A percentile compares a stretch with the other conserved stretches of the same genome.
These are phyloP conservation scores for Melanargia galathea DNA, from an alignment of 2,888 invertebrate genomes.

Conservation along the genomic window DNA sequence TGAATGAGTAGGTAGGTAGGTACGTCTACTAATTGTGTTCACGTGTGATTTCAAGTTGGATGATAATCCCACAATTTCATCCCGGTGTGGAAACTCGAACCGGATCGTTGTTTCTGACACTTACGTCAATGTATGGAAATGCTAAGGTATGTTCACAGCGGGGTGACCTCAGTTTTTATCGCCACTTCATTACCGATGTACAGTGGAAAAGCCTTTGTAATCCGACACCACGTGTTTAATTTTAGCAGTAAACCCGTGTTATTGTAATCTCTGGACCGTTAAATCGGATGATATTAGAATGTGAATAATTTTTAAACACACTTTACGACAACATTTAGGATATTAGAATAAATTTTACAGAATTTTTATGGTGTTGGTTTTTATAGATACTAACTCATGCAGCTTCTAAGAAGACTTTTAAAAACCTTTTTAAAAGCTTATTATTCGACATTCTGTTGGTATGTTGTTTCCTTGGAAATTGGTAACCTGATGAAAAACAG, in stretches of 20 bases:
- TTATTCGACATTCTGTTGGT: too few relatives aligned
- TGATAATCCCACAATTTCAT: slow-evolving; percentile 31
- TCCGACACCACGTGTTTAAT: slow-evolving; percentile 6
- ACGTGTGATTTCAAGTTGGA: slow-evolving; percentile 5
- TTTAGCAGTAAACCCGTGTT: slow-evolving; percentile 19
- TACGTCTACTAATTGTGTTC: slow-evolving; percentile 5
- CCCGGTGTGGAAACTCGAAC: slow-evolving; percentile 39
- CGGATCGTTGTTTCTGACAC: slow-evolving; percentile 44
- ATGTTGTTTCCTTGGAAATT: too few relatives aligned
- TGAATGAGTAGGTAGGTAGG: too few relatives aligned
- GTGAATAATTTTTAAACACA: slow-evolving; percentile 2
- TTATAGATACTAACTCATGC: too few relatives aligned
- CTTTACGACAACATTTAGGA: neutral
- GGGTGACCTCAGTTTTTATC: slow-evolving; percentile 43
- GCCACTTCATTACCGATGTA: slow-evolving; percentile 28
- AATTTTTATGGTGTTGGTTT: neutral
- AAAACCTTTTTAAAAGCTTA: too few relatives aligned
- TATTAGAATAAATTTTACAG: neutral
- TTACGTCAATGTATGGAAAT: slow-evolving; percentile 45
- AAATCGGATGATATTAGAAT: neutral
- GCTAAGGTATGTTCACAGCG: slow-evolving; percentile 48
- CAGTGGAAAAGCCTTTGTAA: slow-evolving; percentile 26
- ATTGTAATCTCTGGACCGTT: neutral
- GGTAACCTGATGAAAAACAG: too few relatives aligned
- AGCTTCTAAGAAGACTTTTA: too few relatives aligned